Base-by-base conservation (phyloP, 2,888 invertebrate genomes). In the Spilarctia lutea region DNA sequence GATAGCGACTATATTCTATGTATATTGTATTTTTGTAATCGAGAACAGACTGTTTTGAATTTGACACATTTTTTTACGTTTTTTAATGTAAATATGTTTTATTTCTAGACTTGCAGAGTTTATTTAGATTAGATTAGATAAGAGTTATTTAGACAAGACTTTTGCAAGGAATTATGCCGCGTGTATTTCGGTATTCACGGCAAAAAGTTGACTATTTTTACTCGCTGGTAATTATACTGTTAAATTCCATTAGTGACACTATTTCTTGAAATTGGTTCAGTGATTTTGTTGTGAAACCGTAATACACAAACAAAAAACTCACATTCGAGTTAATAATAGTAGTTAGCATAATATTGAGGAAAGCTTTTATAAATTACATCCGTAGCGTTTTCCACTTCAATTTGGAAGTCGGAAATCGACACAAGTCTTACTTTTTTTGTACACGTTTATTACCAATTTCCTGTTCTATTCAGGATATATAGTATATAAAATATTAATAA, bases 311-410 rank as follows among this genome's bases (percentile, higher is more conserved):
- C 1, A 48, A 48, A 48, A 2, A 48, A 48, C 18, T 48, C 45
- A 1, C 48, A 48, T 48, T 48, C 20, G 20, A 20, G 18, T 48
- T 48, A 20, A 20, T 48, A 48, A 48, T 20, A 48, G 3, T 39
- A 39, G 39, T 45, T 16, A 45, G 45, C 7, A 52, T 52, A 52
- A 60, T 4, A 60, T n/a, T 27, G 27, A 60, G 27, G 13, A 27
- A 27, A 60, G 3, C 7, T 63, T 30, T 4, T 72, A 52, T 16
- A n/a, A 65, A 39, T 3, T 35, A 74, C 70, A 71, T 69, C 76
- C 75, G 73, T 75, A 60, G 70, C 70, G 79, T 83, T 78, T 78
- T 81, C 82, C 81, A 76, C 76, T 81, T 75, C 73, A 16, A 82
- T 72, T 72, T 70, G 71, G n/a, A 27, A 66, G 73, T 67, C 75